A percentile compares a stretch with the other conserved stretches of the same genome.
Evolutionary conservation across 1,140 invertebrate species (phyloP).

Genomic region (Drosophila erecta): DNA sequence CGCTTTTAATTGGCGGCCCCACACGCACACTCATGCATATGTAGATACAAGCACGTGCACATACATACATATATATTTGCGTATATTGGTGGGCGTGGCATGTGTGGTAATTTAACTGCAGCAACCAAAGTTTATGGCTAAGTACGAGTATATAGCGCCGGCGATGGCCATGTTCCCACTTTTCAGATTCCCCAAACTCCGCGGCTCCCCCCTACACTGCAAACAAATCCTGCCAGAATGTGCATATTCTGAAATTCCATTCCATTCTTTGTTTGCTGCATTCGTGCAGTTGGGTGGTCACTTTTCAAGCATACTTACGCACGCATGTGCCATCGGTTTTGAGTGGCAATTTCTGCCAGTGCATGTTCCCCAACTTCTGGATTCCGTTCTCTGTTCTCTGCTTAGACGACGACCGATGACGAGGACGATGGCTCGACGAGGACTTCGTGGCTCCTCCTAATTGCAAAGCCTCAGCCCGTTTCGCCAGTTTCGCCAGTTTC

Average conservation of each 20-base stretch:
- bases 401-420: slow-evolving; percentile 54
- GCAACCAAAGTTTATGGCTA: slow-evolving; percentile 80
- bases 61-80: neutral
- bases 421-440: slow-evolving; percentile 39
- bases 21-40: slow-evolving; percentile 25
- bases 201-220: neutral
- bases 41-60: too few species aligned
- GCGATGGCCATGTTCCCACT: slow-evolving; percentile 36
- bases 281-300: neutral
- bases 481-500: slow-evolving; percentile 30
- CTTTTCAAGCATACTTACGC: neutral
- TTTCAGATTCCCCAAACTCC: slow-evolving; percentile 14
- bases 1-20: slow-evolving; percentile 76
- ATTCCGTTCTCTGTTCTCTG: slow-evolving; percentile 11
- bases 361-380: slow-evolving; percentile 5
- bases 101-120: slow-evolving; percentile 80
- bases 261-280: too few species aligned
- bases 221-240: neutral
- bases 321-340: neutral
- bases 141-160: slow-evolving; percentile 70
- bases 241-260: too few species aligned
- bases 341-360: neutral
- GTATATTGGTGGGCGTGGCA: slow-evolving; percentile 24
- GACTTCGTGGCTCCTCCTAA: slow-evolving; percentile 78
- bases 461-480: slow-evolving; percentile 71